These are phyloP conservation scores for Protophormia terraenovae DNA, from an alignment of 2,888 invertebrate species.

Conservation along the genomic window DNA sequence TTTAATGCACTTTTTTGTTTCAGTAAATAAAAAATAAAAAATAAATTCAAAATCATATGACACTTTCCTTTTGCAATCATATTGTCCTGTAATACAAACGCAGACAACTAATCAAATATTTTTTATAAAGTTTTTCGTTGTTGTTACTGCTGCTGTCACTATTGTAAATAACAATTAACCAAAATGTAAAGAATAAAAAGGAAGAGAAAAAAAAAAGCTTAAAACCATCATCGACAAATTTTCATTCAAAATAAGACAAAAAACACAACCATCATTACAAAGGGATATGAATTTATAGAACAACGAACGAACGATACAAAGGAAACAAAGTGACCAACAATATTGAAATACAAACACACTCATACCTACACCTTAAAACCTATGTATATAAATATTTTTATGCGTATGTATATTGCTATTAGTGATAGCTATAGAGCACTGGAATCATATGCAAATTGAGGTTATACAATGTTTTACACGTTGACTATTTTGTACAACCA, in stretches of 20 bases:
- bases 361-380: neutral
- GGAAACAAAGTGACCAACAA: slow-evolving; percentile 57
- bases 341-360: slow-evolving; percentile 26
- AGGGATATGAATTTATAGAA: slow-evolving; percentile 40
- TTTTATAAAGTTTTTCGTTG: neutral
- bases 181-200: slow-evolving; percentile 7
- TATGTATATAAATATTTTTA: neutral
- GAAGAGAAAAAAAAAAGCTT: slow-evolving; percentile 6
- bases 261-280: slow-evolving; percentile 52
- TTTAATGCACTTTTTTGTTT: no score
- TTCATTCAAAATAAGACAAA: slow-evolving; percentile 48
- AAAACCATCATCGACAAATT: slow-evolving; percentile 40
- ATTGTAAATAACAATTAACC: slow-evolving; percentile 48
- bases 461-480: slow-evolving; percentile 50
- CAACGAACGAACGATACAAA: slow-evolving; percentile 44
- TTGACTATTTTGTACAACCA: slow-evolving; percentile 38
- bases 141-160: neutral
- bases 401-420: neutral
- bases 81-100: neutral
- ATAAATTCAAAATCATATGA: neutral
- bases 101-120: neutral
- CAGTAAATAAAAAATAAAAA: no score
- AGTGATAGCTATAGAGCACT: neutral
- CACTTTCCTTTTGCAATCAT: neutral
- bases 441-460: slow-evolving; percentile 46